Evolutionary conservation across 2,797 vertebrate genomes (phyloP).

Genomic region (Neoniphon sammara): DNA sequence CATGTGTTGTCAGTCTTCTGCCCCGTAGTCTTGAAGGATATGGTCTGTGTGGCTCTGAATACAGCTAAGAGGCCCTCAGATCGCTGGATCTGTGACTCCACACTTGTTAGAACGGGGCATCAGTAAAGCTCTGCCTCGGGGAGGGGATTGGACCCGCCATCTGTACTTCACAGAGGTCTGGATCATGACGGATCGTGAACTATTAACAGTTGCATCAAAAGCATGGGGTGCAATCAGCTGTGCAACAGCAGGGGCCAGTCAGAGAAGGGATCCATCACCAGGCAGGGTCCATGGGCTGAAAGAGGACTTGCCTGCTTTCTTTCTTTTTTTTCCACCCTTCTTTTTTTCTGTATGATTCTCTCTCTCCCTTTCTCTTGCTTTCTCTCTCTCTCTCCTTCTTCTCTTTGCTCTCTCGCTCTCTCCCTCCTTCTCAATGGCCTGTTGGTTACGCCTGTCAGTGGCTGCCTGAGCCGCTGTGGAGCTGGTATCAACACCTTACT

Average conservation of each 20-base stretch:
- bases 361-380: neutral
- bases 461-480: constrained; percentile 62
- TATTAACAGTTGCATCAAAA: constrained; percentile 70
- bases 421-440: constrained; percentile 28
- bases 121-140: constrained; percentile 44
- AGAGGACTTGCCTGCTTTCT: constrained; percentile 21
- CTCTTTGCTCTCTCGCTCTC: neutral
- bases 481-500: constrained; percentile 67
- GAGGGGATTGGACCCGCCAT: constrained; percentile 42
- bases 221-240: constrained; percentile 60
- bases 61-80: constrained; percentile 43
- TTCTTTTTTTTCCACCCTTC: constrained; percentile 13
- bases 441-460: constrained; percentile 70
- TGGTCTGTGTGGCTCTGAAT: constrained; percentile 43
- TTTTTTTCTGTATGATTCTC: neutral
- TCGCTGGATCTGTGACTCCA: constrained; percentile 40
- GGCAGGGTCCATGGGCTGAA: constrained; percentile 25
- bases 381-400: neutral
- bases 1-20: constrained; percentile 7
- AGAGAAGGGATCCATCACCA: constrained; percentile 55
- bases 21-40: constrained; percentile 19
- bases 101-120: constrained; percentile 33
- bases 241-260: constrained; percentile 33
- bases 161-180: constrained; percentile 47
- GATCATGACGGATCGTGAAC: constrained; percentile 67